Base-by-base conservation (phyloP, 2,888 invertebrate genomes). In the Xanthia togata region DNA sequence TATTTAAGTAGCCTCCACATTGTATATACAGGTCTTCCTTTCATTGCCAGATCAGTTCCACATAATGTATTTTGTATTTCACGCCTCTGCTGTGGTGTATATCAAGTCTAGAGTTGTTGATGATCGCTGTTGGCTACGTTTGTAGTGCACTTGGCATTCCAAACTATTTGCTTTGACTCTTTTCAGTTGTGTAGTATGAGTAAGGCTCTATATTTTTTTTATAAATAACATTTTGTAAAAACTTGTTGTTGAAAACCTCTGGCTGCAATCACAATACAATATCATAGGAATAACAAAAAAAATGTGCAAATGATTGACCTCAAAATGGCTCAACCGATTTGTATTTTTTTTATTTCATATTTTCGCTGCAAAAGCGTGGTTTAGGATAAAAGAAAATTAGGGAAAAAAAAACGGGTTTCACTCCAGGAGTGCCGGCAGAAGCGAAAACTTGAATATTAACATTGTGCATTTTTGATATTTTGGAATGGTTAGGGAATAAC, bases 1-100 rank as follows among this genome's bases (percentile, higher is more conserved):
- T 60, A 81, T 76, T n/a, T n/a, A 80, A 88, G 62, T 77, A 79
- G 68, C 64, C 73, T 70, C 64, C 35, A 70, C 50, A 73, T 63
- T 70, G 69, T 65, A 35, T 63, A n/a, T n/a, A n/a, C n/a, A 70
- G 84, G 65, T 59, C 35, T 67, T 71, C 69, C 76, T 76, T 79
- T 78, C 78, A 78, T 78, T 73, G 76, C 62, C 76, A 78, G 74
- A 84, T 78, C 62, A 76, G 70, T 70, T 68, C 35, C 38, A 69
- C 38, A 65, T 74, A 68, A 79, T 41, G 55, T 77, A 63, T 79
- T 73, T 74, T 69, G 72, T 70, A 70, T 59, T 83, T 74, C 31
- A 12, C 73, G 71, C 68, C 62, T 67, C 50, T 72, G 63, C 50
- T 72, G 63, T 47, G 17, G 38, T 57, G 44, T 78, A 75, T 70